phyloP scores from a whole-genome alignment of 2,797 vertebrate species.

The Podarcis siculus region DNA sequence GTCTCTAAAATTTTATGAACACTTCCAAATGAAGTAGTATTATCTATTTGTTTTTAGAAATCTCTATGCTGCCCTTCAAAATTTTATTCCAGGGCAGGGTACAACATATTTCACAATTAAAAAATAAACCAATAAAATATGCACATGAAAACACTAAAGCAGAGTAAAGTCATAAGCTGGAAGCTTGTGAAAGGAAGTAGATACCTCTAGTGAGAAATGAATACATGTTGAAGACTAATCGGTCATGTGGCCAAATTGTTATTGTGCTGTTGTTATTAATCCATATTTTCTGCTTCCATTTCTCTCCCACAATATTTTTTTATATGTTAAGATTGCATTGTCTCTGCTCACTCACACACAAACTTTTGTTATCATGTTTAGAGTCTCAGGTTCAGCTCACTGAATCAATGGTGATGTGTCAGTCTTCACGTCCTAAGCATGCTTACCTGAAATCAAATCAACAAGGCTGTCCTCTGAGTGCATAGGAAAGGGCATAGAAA shows the following conservation, averaged over 20 bases:
- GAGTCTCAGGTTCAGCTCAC: background rate
- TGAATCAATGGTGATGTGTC: background rate
- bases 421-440: background rate
- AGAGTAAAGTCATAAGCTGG: background rate
- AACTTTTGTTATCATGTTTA: background rate
- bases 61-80: too few relatives aligned
- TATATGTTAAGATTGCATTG: background rate
- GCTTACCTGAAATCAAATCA: background rate
- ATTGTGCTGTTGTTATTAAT: background rate
- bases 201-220: background rate
- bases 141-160: background rate
- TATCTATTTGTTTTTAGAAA: background rate
- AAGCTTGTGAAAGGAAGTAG: background rate
- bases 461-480: background rate
- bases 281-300: background rate
- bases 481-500: background rate
- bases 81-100: background rate
- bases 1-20: background rate
- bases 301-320: background rate
- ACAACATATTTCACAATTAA: background rate
- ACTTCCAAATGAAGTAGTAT: background rate
- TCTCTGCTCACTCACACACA: background rate
- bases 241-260: background rate
- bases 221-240: background rate
- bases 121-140: background rate